Evolutionary conservation across 2,113 vertebrate species (phyloP), one percentile per base, ranked within the genome.

Genomic region (Percopsis transmontana): DNA sequence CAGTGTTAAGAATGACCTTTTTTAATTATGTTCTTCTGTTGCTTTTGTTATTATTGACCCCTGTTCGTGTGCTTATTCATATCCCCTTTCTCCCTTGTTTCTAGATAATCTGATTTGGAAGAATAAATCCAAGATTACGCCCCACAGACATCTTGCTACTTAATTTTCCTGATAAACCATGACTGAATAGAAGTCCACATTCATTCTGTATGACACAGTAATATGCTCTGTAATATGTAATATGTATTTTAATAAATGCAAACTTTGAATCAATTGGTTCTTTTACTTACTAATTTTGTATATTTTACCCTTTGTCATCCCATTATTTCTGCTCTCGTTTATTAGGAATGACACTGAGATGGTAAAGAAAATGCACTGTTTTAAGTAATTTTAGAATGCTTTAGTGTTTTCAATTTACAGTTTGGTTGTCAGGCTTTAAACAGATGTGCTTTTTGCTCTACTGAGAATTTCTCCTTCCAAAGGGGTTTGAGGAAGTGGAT

Each of bases 91-190:
- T 61, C 72, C 81, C 76, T 76, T 70, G 50, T 72, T 23, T 59
- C 67, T 23, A 68, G 66, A 59, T 84, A 79, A 85, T 85, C 77
- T 81, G 81, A 62, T 70, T 70, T 87, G 82, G 87, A 80, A 84
- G 68, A 72, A 75, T 76, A 80, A 73, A 70, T 81, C 79, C 85
- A 79, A 82, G 72, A 72, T 83, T 86, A 83, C 77, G 86, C 72
- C 81, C 82, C 53, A 52, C 64, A 89, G 82, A 68, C 56, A 60
- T 77, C 38, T 66, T 54, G 55, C 74, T 88, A 81, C 87, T 89
- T 85, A 84, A 72, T 82, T 82, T 71, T 73, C 72, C 16, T 84
- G 60, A 75, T 86, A 68, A 77, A 42, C 58, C 59, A 44, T 72
- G 54, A 59, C 66, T n/a, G 23, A 53, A 73, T 58, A 60, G 59